Evolutionary conservation across 92 coral and sea anemone species (phyloP).

Genomic region (Nematostella vectensis): DNA sequence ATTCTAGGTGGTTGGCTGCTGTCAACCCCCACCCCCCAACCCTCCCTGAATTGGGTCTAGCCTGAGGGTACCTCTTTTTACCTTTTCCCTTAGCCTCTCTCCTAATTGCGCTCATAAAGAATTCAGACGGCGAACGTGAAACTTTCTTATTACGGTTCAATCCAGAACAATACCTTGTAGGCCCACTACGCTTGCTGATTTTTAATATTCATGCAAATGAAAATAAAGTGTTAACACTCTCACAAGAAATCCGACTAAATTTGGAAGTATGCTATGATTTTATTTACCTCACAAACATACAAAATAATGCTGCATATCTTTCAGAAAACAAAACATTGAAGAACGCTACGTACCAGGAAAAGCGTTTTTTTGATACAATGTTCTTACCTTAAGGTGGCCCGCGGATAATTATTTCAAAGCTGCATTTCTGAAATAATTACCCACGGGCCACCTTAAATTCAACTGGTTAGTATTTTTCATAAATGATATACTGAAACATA

Average conservation of each 20-base stretch:
- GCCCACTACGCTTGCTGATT: background rate
- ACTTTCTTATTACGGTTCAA: background rate
- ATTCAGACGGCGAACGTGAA: too few relatives aligned
- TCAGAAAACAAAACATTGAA: background rate
- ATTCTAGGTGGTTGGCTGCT: too few relatives aligned
- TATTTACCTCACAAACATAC: background rate
- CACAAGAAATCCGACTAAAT: background rate
- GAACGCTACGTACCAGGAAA: background rate
- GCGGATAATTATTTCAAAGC: too few relatives aligned
- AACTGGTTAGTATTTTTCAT: background rate
- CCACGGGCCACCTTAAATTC: background rate
- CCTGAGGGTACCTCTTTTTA: too few relatives aligned
- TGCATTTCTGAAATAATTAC: too few relatives aligned
- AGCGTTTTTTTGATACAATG: background rate
- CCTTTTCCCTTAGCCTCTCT: too few relatives aligned
- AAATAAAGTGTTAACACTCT: too few relatives aligned
- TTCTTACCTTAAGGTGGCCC: background rate
- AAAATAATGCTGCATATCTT: background rate
- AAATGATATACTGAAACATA: background rate
- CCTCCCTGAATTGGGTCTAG: too few relatives aligned
- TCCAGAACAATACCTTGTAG: background rate
- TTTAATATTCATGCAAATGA: too few relatives aligned
- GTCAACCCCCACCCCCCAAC: too few relatives aligned
- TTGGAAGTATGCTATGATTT: background rate
- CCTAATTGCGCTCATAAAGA: too few relatives aligned